phyloP scores from a whole-genome alignment of 2,797 vertebrate species.

The Hafferia zeledoni region DNA sequence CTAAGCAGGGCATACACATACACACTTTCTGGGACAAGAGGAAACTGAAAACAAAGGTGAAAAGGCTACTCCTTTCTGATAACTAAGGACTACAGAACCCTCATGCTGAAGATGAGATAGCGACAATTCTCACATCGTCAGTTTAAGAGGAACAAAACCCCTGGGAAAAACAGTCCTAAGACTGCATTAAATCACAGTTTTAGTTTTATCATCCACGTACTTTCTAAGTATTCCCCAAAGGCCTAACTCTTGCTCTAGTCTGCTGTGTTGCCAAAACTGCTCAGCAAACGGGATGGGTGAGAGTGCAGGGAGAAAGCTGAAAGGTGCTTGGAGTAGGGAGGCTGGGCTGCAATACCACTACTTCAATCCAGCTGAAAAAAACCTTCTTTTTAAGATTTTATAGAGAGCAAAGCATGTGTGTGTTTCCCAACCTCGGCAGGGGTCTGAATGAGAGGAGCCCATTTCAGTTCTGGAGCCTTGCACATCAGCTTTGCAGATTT shows the following conservation, averaged over 20 bases:
- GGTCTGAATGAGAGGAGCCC: neutral
- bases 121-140: neutral
- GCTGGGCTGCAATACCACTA: neutral
- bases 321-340: neutral
- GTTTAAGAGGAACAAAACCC: neutral
- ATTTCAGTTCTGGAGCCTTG: neutral
- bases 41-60: neutral
- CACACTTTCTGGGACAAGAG: neutral
- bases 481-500: conserved; percentile 36
- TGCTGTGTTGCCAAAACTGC: neutral
- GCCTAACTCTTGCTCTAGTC: neutral
- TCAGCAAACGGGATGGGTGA: neutral
- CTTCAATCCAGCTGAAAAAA: neutral
- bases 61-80: neutral
- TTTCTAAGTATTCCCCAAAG: neutral
- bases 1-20: neutral
- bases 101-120: neutral
- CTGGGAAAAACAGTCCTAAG: neutral
- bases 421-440: neutral
- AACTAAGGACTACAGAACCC: neutral
- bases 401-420: neutral
- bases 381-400: neutral
- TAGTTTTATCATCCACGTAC: neutral
- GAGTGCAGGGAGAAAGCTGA: neutral
- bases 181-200: neutral